These are phyloP conservation scores for Lamellibrachia luymesi DNA, from an alignment of 1,140 invertebrate species.

Conservation along the genomic window DNA sequence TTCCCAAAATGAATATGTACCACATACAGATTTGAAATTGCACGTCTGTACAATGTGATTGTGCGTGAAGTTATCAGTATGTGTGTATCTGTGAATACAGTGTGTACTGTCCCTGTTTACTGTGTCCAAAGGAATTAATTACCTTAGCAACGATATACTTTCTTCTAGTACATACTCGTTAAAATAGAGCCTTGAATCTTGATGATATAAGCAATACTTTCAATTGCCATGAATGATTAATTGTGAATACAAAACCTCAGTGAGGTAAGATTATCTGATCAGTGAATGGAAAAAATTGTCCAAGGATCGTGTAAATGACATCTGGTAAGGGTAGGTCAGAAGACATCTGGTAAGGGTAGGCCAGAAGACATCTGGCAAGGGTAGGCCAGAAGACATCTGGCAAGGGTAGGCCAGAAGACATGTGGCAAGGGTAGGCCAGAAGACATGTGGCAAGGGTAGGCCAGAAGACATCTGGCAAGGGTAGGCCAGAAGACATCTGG, in stretches of 20 bases:
- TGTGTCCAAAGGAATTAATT: not conserved
- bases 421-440: no score
- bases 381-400: no score
- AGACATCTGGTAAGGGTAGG: no score
- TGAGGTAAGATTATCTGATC: not conserved
- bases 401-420: no score
- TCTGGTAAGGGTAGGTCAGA: not conserved
- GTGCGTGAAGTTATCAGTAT: not conserved
- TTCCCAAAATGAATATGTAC: not conserved
- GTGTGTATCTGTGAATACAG: not conserved
- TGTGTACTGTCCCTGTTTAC: not conserved
- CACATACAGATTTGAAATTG: no score
- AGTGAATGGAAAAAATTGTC: not conserved
- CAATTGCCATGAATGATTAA: not conserved
- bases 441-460: no score
- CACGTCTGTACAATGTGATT: no score
- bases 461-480: no score
- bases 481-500: no score
- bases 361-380: no score
- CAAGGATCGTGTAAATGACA: not conserved
- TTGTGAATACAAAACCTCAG: not conserved
- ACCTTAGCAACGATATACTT: not conserved
- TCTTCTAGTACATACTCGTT: not conserved
- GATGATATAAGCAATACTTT: not conserved
- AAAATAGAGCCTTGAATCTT: not conserved